These are phyloP conservation scores for Coregonus ussuriensis DNA, from an alignment of 2,797 vertebrate species.

Conservation along the genomic window DNA sequence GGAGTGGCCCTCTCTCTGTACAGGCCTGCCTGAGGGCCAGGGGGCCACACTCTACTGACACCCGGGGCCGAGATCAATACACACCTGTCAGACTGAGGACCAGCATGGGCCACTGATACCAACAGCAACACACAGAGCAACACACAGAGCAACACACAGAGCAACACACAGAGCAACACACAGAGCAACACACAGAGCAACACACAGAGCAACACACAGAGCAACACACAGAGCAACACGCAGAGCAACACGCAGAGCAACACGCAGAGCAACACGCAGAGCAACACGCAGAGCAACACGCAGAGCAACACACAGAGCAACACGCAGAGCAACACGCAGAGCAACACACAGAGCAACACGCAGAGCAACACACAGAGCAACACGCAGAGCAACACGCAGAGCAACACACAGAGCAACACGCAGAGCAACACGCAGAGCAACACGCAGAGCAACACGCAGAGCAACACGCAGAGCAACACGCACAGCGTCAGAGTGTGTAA, in stretches of 20 bases:
- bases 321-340: background rate
- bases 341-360: conserved; percentile 44
- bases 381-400: background rate
- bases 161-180: conserved; percentile 32
- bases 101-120: conserved; percentile 29
- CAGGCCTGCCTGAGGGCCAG: conserved; percentile 29
- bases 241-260: background rate
- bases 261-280: background rate
- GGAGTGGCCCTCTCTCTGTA: background rate
- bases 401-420: conserved; percentile 49
- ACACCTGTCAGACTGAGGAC: conserved; percentile 75
- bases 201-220: too few species aligned
- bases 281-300: conserved; percentile 35
- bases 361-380: conserved; percentile 39
- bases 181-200: background rate
- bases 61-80: conserved; percentile 77
- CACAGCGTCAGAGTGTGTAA: background rate
- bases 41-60: conserved; percentile 69
- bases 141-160: background rate
- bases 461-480: background rate
- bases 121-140: conserved; percentile 46
- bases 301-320: conserved; percentile 35
- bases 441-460: conserved; percentile 33
- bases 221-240: background rate
- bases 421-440: background rate